Conservation (phyloP, 2,888 invertebrate genomes). For the Patella pellucida region DNA sequence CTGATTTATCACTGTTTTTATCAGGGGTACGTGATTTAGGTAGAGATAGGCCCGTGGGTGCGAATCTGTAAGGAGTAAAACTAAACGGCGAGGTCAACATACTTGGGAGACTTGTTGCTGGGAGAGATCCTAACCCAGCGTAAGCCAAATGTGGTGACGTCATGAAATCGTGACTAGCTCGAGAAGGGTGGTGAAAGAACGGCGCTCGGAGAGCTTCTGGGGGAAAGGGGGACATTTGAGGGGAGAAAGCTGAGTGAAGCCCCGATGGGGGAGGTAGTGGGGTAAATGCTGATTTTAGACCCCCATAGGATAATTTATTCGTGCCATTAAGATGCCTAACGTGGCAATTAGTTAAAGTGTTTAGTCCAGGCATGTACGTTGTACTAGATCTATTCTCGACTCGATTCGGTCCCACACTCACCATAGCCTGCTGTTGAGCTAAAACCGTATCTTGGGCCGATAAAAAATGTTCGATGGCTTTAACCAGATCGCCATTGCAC, state of each 20-base stretch:
- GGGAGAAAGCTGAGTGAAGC: conserved; percentile 64
- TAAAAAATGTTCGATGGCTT: conserved; percentile 88
- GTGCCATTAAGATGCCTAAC: conserved; percentile 20
- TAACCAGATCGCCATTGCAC: conserved; percentile 91
- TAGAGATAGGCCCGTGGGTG: conserved; percentile 31
- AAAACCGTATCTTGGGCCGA: conserved; percentile 68
- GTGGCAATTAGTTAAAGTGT: conserved; percentile 13
- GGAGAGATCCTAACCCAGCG: conserved; percentile 38
- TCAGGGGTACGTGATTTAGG: conserved; percentile 39
- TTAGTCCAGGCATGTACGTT: conserved; percentile 14
- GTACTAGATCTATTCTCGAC: conserved; percentile 17
- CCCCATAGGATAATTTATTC: conserved; percentile 40
- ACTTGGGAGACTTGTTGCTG: conserved; percentile 39
- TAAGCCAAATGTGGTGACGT: conserved; percentile 38
- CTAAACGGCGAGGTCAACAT: conserved; percentile 54
- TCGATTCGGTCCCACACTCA: conserved; percentile 23
- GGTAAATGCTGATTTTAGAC: conserved; percentile 69
- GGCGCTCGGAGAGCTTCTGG: conserved; percentile 30
- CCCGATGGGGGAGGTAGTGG: conserved; percentile 56
- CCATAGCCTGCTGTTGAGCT: conserved; percentile 52
- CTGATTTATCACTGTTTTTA: conserved; percentile 43
- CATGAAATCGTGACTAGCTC: conserved; percentile 35
- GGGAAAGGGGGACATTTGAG: conserved; percentile 48
- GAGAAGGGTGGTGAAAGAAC: conserved; percentile 30
- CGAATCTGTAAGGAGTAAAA: conserved; percentile 51